These are phyloP conservation scores for Cottus gobio DNA, from an alignment of 2,113 vertebrate species.

Conservation along the genomic window DNA sequence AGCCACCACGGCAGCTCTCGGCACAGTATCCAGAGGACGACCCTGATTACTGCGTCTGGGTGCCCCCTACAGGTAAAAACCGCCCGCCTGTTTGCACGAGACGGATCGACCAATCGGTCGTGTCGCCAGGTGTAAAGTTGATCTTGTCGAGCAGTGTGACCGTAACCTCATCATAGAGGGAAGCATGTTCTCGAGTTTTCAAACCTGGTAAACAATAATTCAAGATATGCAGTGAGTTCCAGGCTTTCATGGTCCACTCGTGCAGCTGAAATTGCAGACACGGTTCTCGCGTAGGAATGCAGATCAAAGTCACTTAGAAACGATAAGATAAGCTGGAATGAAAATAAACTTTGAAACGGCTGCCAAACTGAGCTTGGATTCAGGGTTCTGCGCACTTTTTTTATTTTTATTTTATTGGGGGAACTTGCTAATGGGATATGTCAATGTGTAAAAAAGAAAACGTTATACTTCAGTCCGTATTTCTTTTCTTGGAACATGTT, in stretches of 20 bases:
- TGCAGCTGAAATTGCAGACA: slow-evolving; percentile 27
- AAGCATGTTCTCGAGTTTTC: not conserved
- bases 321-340: slow-evolving; percentile 50
- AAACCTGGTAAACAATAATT: not conserved
- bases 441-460: no score
- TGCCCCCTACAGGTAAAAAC: slow-evolving; percentile 92
- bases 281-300: slow-evolving; percentile 45
- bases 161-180: not conserved
- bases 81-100: not conserved
- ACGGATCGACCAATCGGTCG: not conserved
- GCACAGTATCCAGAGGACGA: slow-evolving; percentile 93
- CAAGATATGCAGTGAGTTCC: not conserved
- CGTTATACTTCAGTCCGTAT: not conserved
- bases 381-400: not conserved
- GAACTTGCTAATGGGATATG: not conserved
- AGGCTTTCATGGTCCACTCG: slow-evolving; percentile 42
- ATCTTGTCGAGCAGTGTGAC: not conserved
- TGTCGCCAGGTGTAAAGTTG: not conserved
- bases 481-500: not conserved
- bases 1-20: slow-evolving; percentile 84
- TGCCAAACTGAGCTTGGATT: slow-evolving; percentile 18
- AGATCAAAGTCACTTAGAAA: slow-evolving; percentile 50
- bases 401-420: not conserved
- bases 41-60: slow-evolving; percentile 96
- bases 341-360: slow-evolving; percentile 25